Evolutionary conservation across 2,797 vertebrate genomes (phyloP).

Genomic region (Bradypodion ventrale): DNA sequence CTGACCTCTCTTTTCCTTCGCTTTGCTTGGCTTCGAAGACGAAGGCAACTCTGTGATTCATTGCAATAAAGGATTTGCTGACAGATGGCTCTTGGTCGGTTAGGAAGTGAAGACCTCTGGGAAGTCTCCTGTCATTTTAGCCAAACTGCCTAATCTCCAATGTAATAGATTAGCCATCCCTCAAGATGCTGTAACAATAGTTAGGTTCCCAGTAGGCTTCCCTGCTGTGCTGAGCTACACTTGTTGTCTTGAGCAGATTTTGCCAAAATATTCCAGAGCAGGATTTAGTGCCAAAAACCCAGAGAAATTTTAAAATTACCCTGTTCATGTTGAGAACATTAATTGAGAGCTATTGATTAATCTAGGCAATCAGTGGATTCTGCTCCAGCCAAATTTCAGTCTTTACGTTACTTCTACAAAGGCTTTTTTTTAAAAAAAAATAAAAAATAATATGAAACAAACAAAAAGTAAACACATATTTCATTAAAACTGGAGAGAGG

Average conservation of each 20-base stretch:
- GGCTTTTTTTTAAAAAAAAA: not conserved
- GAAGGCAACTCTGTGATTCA: conserved; percentile 44
- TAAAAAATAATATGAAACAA: not conserved
- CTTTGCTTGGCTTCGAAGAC: conserved; percentile 33
- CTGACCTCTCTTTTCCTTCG: not conserved
- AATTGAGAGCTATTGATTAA: fast-evolving
- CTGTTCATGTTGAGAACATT: not conserved
- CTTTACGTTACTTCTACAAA: not conserved
- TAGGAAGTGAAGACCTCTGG: conserved; percentile 55
- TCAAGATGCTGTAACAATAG: conserved; percentile 40
- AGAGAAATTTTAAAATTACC: not conserved
- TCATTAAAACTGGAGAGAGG: not conserved
- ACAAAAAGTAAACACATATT: not conserved
- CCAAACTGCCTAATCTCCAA: conserved; percentile 59
- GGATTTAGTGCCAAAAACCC: not conserved
- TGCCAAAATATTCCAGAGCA: conserved; percentile 15
- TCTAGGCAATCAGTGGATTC: not conserved
- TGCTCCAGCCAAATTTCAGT: not conserved
- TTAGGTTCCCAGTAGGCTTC: not conserved
- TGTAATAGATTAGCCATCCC: conserved; percentile 44
- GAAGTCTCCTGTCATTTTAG: conserved; percentile 54
- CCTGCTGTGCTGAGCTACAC: not conserved
- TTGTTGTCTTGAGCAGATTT: not conserved
- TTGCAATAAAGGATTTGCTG: conserved; percentile 57
- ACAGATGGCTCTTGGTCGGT: conserved; percentile 53